phyloP scores from a whole-genome alignment of 2,888 invertebrate genomes.

The Silvanus unidentatus region DNA sequence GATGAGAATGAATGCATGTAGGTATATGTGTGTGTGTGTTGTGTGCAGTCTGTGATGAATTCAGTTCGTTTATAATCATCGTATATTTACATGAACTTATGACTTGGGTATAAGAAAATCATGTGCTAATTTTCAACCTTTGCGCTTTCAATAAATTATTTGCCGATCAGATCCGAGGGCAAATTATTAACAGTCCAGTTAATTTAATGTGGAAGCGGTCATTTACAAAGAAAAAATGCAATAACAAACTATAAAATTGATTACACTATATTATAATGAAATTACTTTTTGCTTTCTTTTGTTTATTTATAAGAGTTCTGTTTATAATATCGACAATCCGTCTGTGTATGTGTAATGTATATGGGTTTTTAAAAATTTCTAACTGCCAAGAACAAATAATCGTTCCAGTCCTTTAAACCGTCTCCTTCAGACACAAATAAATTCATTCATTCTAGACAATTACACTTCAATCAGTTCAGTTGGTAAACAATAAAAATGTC shows the following conservation, averaged over 20 bases:
- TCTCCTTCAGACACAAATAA: slow-evolving; percentile 31
- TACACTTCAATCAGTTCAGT: slow-evolving; percentile 33
- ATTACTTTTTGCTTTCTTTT: too few species aligned
- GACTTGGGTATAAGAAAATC: slow-evolving; percentile 19
- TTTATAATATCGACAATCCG: slow-evolving; percentile 18
- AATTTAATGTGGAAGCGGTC: too few species aligned
- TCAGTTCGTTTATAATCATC: slow-evolving; percentile 9
- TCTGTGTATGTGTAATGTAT: slow-evolving; percentile 16
- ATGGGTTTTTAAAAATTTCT: slow-evolving; percentile 4
- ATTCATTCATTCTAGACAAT: slow-evolving; percentile 34
- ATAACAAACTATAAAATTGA: too few species aligned
- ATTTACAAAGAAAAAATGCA: too few species aligned
- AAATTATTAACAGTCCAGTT: too few species aligned
- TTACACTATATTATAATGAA: too few species aligned
- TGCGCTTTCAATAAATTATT: slow-evolving; percentile 17
- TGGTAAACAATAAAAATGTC: slow-evolving; percentile 34
- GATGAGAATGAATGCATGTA: too few species aligned
- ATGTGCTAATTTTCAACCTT: slow-evolving; percentile 22
- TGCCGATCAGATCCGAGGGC: background rate
- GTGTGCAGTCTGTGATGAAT: background rate
- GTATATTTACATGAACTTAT: slow-evolving; percentile 23
- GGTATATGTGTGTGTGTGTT: slow-evolving; percentile 6
- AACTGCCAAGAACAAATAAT: background rate
- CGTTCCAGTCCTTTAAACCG: slow-evolving; percentile 9
- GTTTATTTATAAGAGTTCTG: too few species aligned